These are phyloP conservation scores for Crotophaga sulcirostris DNA, from an alignment of 2,113 vertebrate genomes.

Conservation along the genomic window DNA sequence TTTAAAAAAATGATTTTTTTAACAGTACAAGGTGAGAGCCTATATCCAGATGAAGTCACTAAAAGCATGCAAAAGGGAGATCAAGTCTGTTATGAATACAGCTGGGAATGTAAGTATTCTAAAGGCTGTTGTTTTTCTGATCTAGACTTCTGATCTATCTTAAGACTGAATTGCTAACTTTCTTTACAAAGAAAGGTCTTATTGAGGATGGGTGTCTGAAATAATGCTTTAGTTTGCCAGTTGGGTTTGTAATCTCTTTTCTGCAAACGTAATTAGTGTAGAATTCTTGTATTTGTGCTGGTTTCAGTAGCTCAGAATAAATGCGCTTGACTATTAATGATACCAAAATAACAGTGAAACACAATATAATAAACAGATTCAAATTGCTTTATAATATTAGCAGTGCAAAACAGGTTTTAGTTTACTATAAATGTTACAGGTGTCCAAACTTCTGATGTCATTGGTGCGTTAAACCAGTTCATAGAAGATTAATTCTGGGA, in stretches of 20 bases:
- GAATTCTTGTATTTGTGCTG: neutral
- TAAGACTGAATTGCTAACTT: neutral
- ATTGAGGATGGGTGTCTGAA: neutral
- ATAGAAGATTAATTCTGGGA: neutral
- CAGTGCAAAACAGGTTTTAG: neutral
- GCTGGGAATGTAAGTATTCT: constrained; percentile 91
- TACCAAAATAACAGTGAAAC: neutral
- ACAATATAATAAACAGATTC: neutral
- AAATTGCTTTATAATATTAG: neutral
- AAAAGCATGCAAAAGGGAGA: constrained; percentile 97
- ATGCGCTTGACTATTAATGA: neutral
- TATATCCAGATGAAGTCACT: constrained; percentile 99
- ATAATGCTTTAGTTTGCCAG: neutral
- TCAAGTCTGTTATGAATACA: constrained; percentile 99
- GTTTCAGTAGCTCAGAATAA: neutral
- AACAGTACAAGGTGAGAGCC: constrained; percentile 95
- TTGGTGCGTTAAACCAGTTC: neutral
- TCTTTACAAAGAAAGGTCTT: neutral
- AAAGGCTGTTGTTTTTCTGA: neutral
- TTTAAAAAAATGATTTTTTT: neutral
- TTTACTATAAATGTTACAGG: neutral
- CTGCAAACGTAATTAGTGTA: neutral
- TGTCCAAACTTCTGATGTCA: neutral
- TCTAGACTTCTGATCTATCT: neutral
- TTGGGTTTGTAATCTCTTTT: neutral